These are phyloP conservation scores for Drosophila leonis DNA, from an alignment of 2,888 invertebrate genomes.

Conservation along the genomic window DNA sequence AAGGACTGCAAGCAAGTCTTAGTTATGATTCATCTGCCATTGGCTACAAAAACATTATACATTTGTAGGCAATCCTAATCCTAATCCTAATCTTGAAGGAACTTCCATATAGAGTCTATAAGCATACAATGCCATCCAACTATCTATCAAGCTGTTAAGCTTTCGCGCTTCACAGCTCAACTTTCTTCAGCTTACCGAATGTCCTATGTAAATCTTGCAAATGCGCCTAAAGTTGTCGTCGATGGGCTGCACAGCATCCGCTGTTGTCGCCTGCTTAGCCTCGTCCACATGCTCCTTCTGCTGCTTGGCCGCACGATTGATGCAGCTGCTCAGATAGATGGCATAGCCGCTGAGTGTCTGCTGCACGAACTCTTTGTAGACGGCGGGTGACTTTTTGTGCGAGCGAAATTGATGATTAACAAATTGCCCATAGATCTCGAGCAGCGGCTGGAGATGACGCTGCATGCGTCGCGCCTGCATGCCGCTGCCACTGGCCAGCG, in stretches of 20 bases:
- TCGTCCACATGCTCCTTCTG: constrained; percentile 1
- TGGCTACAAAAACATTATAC: too few species aligned
- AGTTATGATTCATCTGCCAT: background rate
- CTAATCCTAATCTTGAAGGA: too few species aligned
- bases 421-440: constrained; percentile 58
- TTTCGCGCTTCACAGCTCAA: too few species aligned
- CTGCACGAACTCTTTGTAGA: constrained; percentile 80
- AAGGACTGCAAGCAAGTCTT: background rate
- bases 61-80: too few species aligned
- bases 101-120: background rate
- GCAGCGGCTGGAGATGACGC: constrained; percentile 63
- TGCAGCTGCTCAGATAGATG: constrained; percentile 56
- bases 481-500: constrained; percentile 64
- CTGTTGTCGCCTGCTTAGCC: background rate
- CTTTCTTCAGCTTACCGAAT: constrained; percentile 79
- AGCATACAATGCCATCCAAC: too few species aligned
- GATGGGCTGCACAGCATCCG: constrained; percentile 23
- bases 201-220: constrained; percentile 83
- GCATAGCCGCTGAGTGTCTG: constrained; percentile 66
- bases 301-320: constrained; percentile 48
- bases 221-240: constrained; percentile 82
- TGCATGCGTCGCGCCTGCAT: constrained; percentile 60
- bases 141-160: background rate
- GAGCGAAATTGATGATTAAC: constrained; percentile 54
- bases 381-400: constrained; percentile 40